phyloP scores from a whole-genome alignment of 2,113 vertebrate species.

The Ginglymostoma cirratum region DNA sequence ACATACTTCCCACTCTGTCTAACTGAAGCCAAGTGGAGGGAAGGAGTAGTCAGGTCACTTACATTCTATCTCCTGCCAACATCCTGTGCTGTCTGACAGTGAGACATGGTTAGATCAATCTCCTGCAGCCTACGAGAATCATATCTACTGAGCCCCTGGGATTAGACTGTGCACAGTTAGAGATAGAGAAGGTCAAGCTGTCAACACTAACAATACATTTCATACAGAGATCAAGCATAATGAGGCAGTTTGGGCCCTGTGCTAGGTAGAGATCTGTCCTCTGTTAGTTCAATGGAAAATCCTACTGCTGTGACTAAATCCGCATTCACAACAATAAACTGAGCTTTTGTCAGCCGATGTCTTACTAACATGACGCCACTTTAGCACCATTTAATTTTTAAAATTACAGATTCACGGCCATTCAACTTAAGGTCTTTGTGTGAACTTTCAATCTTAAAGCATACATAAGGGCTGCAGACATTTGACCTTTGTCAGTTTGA shows the following conservation, averaged over 20 bases:
- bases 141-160: not conserved
- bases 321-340: not conserved
- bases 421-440: not conserved
- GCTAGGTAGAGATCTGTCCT: not conserved
- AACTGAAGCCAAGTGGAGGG: not conserved
- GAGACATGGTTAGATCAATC: not conserved
- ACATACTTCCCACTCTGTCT: too few species aligned
- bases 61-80: conserved; percentile 22
- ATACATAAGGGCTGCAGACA: not conserved
- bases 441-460: not conserved
- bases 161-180: not conserved
- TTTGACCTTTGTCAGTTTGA: not conserved
- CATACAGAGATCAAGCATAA: not conserved
- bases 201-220: conserved; percentile 18
- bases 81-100: conserved; percentile 3
- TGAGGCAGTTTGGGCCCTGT: not conserved
- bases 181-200: not conserved
- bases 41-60: not conserved
- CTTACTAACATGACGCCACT: not conserved
- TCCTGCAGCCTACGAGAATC: not conserved
- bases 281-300: not conserved
- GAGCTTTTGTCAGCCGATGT: not conserved
- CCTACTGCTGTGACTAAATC: not conserved
- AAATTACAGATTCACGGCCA: not conserved
- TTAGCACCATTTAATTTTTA: not conserved